Evolutionary conservation across 53 echinoderm and acorn worm species (phyloP).

Genomic region (Arbacia lixula): DNA sequence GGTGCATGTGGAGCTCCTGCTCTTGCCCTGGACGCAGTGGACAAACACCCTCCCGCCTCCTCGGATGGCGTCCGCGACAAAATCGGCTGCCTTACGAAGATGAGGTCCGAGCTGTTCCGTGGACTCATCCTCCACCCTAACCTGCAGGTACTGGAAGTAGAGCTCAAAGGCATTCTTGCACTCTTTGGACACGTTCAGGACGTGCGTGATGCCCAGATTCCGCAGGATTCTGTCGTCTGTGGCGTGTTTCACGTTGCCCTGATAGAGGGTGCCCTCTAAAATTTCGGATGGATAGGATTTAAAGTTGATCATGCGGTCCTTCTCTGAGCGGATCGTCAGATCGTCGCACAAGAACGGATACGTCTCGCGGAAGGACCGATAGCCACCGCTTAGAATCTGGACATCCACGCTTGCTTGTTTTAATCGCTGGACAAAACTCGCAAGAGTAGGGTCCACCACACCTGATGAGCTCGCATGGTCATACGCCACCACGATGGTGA

Average conservation of each 20-base stretch:
- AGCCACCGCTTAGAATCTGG: constrained; percentile 75
- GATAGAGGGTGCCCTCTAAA: constrained; percentile 76
- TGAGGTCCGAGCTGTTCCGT: constrained; percentile 62
- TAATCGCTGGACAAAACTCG: constrained; percentile 39
- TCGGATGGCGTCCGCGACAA: constrained; percentile 75
- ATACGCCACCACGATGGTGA: constrained; percentile 75
- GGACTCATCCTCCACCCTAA: constrained; percentile 79
- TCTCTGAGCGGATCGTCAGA: constrained; percentile 67
- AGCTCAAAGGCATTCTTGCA: constrained; percentile 70
- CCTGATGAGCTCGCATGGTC: constrained; percentile 64
- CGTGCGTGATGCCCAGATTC: constrained; percentile 81
- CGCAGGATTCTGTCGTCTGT: constrained; percentile 56
- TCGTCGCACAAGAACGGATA: constrained; percentile 83
- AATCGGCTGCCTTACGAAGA: constrained; percentile 72
- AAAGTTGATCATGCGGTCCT: constrained; percentile 64
- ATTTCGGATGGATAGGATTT: constrained; percentile 83
- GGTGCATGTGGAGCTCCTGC: constrained; percentile 89
- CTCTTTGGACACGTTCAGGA: constrained; percentile 82
- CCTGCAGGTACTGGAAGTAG: constrained; percentile 74
- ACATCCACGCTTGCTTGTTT: constrained; percentile 64
- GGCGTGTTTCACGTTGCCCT: constrained; percentile 83
- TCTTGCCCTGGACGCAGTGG: constrained; percentile 90
- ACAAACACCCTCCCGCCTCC: constrained; percentile 77
- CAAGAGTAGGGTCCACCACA: constrained; percentile 6
- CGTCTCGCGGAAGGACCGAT: constrained; percentile 43